Base-by-base conservation (phyloP, 1,140 invertebrate species). In the Fopius arisanus region DNA sequence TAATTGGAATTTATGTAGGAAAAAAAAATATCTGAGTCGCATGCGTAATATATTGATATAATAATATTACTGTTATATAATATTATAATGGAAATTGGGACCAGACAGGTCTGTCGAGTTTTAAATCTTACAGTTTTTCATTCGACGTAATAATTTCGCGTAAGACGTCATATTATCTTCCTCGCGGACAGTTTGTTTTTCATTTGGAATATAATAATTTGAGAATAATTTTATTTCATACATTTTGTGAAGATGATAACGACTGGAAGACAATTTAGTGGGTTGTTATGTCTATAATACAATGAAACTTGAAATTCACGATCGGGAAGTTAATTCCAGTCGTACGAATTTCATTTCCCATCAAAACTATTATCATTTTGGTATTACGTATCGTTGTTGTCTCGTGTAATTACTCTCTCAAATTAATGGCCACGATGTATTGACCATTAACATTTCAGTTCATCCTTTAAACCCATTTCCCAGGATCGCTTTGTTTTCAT, bases 351-450 rank as follows among this genome's bases (percentile, higher is more conserved):
- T 33, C 70, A 31, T 54, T 33, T 71, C 70, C 14, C 48, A 40
- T 40, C 59, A 66, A 23, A 31, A 19, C 33, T 72, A 65, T 72
- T 72, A 62, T 72, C 63, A 72, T 72, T 72, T 29, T 28, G 54
- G 29, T 26, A 33, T 41, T 63, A 66, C 59, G 59, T 72, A 72
- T 72, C 70, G 40, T 43, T 48, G 14, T 28, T 26, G 40, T 48
- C 28, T 23, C 59, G 63, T 67, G 63, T 73, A 73, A 73, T 73
- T 73, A 73, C 37, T 67, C 63, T 21, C 23, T 14, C 51, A 40
- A 73, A 73, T 73, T 72, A 73, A 73, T 73, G 59, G 40, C 40
- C 40, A 67, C 71, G 41, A 73, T 73, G 68, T 62, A 70, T 59
- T 62, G 68, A 31, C 68, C 68, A 62, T 70, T 70, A 70, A 70